Base-by-base conservation (phyloP, 2,113 vertebrate species). In the Eulemur macaco region DNA sequence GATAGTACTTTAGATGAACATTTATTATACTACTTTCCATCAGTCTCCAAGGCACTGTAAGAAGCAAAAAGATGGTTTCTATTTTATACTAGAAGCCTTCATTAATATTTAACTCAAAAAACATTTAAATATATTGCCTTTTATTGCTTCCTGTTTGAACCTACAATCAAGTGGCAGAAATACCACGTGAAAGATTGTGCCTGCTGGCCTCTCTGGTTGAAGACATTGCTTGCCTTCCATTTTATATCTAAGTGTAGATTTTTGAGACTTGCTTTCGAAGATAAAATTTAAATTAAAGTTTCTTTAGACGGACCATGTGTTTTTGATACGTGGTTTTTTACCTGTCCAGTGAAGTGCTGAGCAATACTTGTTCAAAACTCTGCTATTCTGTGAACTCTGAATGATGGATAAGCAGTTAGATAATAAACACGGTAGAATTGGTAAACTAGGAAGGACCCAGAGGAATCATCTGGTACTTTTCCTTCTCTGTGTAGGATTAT, bases 101-200 rank as follows among this genome's bases (percentile, higher is more conserved):
- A 0, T 69, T 95, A 90, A 71, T 91, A 91, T 93, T 96, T 88
- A 85, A 93, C 84, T 81, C 86, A 3, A 58, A 93, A 71, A 66
- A 54, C 11, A 73, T 15, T 20, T 50, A 47, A 73, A n/a, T 58
- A 3, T 77, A 25, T 66, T 89, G 34, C 12, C 63, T 76, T 83
- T 94, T 68, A 39, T 91, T 56, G 56, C 77, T 92, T 95, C 27
- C 89, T 94, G n/a, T 9, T 58, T 66, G 60, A 66, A 25, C 29
- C 12, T 73, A 63, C 45, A 66, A 1, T 74, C 25, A 34, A 10
- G 15, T 34, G 86, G 45, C 47, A 85, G 71, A 81, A 76, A 21
- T 21, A 29, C 21, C 7, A 1, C 13, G 1, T 80, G 68, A 56
- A 91, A 45, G 20, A 54, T n/a, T 34, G 0, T 45, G 42, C 5